Conservation (phyloP, 1,140 invertebrate genomes). For the Choristoneura fumiferana region DNA sequence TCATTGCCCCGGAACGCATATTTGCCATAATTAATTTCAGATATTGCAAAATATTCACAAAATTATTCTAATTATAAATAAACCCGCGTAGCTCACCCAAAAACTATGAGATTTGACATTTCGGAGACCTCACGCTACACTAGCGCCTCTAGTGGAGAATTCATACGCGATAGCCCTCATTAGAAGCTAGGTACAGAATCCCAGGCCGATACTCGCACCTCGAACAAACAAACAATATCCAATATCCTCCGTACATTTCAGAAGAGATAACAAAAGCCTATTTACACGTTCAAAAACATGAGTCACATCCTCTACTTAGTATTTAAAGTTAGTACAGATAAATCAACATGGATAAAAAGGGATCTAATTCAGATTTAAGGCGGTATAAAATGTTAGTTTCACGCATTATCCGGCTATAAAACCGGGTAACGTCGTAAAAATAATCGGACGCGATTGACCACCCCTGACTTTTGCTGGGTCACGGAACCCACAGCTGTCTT, state of each 20-base stretch:
- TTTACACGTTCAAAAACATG: conserved; percentile 11
- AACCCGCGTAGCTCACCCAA: too few relatives aligned
- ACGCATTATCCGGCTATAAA: conserved; percentile 66
- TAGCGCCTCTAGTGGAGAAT: too few relatives aligned
- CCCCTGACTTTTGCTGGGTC: conserved; percentile 33
- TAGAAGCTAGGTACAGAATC: too few relatives aligned
- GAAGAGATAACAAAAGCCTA: conserved; percentile 13
- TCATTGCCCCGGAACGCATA: too few relatives aligned
- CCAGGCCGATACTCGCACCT: too few relatives aligned
- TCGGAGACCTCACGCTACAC: too few relatives aligned
- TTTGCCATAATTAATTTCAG: too few relatives aligned
- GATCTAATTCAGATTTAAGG: conserved; percentile 56
- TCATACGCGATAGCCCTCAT: too few relatives aligned
- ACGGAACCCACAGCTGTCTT: too few relatives aligned
- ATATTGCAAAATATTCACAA: too few relatives aligned
- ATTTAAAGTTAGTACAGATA: conserved; percentile 35
- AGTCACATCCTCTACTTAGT: conserved; percentile 4
- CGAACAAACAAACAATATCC: conserved; percentile 5
- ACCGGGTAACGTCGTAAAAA: conserved; percentile 40
- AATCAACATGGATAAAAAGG: conserved; percentile 62
- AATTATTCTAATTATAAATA: too few relatives aligned
- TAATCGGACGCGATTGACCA: conserved; percentile 44
- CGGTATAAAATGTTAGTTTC: conserved; percentile 50
- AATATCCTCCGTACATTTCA: conserved; percentile 8
- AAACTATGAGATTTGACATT: too few relatives aligned